Conservation (phyloP, 1,140 invertebrate species). For the Zaprionus gabonicus region DNA sequence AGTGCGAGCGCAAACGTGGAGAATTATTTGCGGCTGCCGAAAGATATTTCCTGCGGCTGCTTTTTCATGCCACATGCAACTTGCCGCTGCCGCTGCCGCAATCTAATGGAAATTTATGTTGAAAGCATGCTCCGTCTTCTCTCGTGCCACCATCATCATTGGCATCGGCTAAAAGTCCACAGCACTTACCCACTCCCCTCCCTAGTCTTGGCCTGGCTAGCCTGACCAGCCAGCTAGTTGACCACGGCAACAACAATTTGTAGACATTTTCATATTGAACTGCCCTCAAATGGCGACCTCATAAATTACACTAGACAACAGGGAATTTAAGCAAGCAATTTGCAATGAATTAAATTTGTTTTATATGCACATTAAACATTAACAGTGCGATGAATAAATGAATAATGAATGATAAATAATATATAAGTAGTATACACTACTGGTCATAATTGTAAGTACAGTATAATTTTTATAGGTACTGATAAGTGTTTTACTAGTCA, state of each 20-base stretch:
- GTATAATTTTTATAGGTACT: no score
- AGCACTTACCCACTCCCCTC: constrained; percentile 12
- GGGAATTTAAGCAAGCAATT: not conserved
- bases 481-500: no score
- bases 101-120: constrained; percentile 83
- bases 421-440: no score
- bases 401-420: no score
- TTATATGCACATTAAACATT: not conserved
- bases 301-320: constrained; percentile 47
- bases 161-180: constrained; percentile 34
- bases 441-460: no score
- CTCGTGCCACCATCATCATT: constrained; percentile 39
- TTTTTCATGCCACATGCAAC: constrained; percentile 79
- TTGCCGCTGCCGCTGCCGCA: constrained; percentile 57
- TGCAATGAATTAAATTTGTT: not conserved
- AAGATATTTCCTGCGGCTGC: constrained; percentile 80
- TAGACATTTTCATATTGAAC: constrained; percentile 78
- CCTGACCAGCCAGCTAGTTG: constrained; percentile 44
- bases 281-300: constrained; percentile 58
- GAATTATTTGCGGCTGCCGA: constrained; percentile 80
- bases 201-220: not conserved
- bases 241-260: constrained; percentile 73
- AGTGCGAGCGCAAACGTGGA: constrained; percentile 80
- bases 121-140: constrained; percentile 66
- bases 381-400: no score